Base-by-base conservation (phyloP, 2,113 vertebrate genomes). In the Paralichthys olivaceus region DNA sequence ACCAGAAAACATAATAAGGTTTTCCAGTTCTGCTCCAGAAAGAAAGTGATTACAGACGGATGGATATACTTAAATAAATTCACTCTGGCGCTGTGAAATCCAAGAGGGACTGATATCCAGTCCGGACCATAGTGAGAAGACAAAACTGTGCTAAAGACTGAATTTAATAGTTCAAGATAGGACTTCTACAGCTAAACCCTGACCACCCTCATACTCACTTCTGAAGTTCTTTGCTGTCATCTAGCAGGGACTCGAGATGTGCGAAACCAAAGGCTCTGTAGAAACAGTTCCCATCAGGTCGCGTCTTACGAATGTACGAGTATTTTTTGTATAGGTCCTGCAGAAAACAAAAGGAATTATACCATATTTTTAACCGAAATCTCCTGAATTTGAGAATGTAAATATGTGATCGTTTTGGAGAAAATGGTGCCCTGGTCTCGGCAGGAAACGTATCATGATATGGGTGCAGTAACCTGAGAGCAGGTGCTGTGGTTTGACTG, bases 221-320 rank as follows among this genome's bases (percentile, higher is more conserved):
- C 85, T 96, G 95, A 72, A 98, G 91, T 20, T 98, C 96, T 94
- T 96, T 96, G 91, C 95, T 93, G 90, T 97, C 96, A 0, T 96
- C 96, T 74, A 98, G 91, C 79, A 97, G 93, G 0, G 96, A 96
- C 84, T 98, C 97, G 56, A 98, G 91, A 89, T 98, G 96, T 56
- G 97, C 96, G 69, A 97, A 98, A 43, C 97, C 96, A 2, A 98
- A 98, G 0, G 96, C 96, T 80, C 96, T 95, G 75, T 97, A 98
- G 93, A 98, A 98, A 83, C 96, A 98, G 91, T 98, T 98, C 3
- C 96, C 97, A 5, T 98, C 96, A 0, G 96, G 97, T 34, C 96
- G 94, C 17, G 96, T 97, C 92, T 97, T 96, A 25, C 96, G 95
- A 80, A 98, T 97, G 88, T 93, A 95, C 0, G 96, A 95, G 86